A percentile compares a stretch with the other conserved stretches of the same genome.
Conservation (phyloP, 2,797 vertebrate species). For the Oryzias dopingdopingensis region DNA sequence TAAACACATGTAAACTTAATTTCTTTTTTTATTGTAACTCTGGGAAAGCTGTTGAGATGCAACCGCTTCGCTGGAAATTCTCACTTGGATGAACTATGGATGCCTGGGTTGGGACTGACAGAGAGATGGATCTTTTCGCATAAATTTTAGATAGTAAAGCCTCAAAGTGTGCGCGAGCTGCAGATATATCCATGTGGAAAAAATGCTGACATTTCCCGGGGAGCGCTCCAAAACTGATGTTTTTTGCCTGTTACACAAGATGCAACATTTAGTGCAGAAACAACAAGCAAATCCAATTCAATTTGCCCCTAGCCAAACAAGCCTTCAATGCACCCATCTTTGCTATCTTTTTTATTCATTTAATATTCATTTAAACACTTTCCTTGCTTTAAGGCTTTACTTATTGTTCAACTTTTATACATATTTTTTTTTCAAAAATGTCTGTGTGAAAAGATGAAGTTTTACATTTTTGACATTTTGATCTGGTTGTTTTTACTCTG, state of each 20-base stretch:
- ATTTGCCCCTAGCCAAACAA: conserved; percentile 6
- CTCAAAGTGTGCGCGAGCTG: conserved; percentile 7
- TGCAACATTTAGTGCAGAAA: conserved; percentile 14
- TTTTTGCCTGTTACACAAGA: background rate
- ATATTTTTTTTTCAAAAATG: conserved; percentile 1
- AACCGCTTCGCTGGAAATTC: background rate
- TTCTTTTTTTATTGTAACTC: conserved; percentile 13
- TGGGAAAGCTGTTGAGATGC: conserved; percentile 20
- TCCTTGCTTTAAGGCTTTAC: conserved; percentile 1
- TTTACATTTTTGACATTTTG: no score
- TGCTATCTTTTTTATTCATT: background rate
- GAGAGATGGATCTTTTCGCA: conserved; percentile 12
- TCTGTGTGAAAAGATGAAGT: background rate
- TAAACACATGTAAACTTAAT: conserved; percentile 11
- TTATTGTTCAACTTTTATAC: background rate
- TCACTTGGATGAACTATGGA: conserved; percentile 3
- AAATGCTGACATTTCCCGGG: conserved; percentile 4
- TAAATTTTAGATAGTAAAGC: conserved; percentile 6
- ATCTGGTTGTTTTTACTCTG: no score
- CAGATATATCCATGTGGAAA: background rate
- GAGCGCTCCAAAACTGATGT: background rate
- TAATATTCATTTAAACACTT: background rate
- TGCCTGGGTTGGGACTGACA: conserved; percentile 14
- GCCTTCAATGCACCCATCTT: background rate
- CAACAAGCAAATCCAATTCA: conserved; percentile 17